Conservation (phyloP, 2,888 invertebrate genomes). For the Cryptus viduatorius region DNA sequence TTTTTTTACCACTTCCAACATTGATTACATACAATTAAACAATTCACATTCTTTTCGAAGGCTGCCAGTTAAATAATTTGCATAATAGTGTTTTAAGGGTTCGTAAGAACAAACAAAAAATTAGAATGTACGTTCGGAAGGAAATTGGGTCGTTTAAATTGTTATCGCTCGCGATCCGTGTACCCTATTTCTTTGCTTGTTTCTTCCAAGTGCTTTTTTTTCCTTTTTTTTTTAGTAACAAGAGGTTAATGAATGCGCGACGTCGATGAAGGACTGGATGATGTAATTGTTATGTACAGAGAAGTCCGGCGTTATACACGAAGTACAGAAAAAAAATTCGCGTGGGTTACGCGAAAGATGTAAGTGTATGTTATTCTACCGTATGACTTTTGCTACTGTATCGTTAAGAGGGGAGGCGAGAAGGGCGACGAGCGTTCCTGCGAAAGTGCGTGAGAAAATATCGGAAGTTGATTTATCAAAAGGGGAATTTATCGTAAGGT, state of each 20-base stretch:
- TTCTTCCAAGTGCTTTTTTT: background rate
- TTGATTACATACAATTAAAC: too few species aligned
- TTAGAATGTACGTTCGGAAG: background rate
- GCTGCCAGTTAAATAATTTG: too few species aligned
- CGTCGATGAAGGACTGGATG: conserved; percentile 28
- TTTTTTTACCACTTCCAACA: background rate
- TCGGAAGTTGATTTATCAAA: conserved; percentile 44
- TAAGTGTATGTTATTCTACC: conserved; percentile 37
- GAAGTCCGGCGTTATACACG: conserved; percentile 1
- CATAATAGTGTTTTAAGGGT: too few species aligned
- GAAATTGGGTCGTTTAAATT: background rate
- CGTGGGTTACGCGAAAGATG: conserved; percentile 29
- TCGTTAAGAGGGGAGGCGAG: background rate
- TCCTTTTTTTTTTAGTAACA: conserved; percentile 45
- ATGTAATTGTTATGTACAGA: conserved; percentile 43
- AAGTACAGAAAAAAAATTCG: conserved; percentile 24
- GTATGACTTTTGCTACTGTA: conserved; percentile 34
- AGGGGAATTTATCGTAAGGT: background rate
- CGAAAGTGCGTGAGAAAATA: conserved; percentile 57
- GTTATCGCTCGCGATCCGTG: conserved; percentile 13
- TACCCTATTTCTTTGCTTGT: background rate
- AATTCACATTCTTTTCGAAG: too few species aligned
- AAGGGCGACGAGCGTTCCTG: conserved; percentile 31
- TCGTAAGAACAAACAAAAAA: background rate
- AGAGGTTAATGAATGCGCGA: conserved; percentile 45